Conservation (phyloP, 2,888 invertebrate species). For the Hoplodrina blanda region DNA sequence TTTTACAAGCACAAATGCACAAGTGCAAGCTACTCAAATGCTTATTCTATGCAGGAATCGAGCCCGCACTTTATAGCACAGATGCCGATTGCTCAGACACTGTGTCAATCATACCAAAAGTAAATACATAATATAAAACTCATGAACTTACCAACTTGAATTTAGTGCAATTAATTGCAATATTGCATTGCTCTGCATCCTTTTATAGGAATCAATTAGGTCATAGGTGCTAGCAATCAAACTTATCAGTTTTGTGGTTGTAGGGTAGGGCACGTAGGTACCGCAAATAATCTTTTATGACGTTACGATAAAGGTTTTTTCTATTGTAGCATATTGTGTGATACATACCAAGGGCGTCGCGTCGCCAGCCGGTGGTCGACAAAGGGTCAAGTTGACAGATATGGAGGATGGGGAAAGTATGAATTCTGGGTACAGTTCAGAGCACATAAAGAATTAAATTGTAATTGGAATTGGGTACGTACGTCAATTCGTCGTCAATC, state of each 20-base stretch:
- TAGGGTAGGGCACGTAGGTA: not conserved
- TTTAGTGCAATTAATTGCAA: not conserved
- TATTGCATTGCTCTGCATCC: not conserved
- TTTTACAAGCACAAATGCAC: not conserved
- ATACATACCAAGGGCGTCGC: too few relatives aligned
- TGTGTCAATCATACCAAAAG: not conserved
- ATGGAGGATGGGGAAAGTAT: too few relatives aligned
- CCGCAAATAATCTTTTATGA: slow-evolving; percentile 33
- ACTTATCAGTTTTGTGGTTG: slow-evolving; percentile 46
- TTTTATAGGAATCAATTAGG: slow-evolving; percentile 39
- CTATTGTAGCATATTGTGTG: not conserved
- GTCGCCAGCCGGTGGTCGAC: too few relatives aligned
- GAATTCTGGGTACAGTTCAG: too few relatives aligned
- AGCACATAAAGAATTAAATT: too few relatives aligned
- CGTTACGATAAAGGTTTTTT: slow-evolving; percentile 11
- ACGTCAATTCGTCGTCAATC: too few relatives aligned
- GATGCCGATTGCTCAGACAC: not conserved
- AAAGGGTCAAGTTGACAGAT: too few relatives aligned
- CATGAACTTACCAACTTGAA: slow-evolving; percentile 35
- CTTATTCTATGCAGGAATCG: not conserved
- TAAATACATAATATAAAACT: not conserved
- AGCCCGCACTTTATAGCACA: not conserved
- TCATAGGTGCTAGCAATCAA: not conserved
- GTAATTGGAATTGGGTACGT: too few relatives aligned
- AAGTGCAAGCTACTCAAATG: too few relatives aligned